Percentiles rank a stretch among this genome's conserved stretches.
These are phyloP conservation scores for Brachionichthys hirsutus DNA, from an alignment of 2,113 vertebrate genomes.

Conservation along the genomic window DNA sequence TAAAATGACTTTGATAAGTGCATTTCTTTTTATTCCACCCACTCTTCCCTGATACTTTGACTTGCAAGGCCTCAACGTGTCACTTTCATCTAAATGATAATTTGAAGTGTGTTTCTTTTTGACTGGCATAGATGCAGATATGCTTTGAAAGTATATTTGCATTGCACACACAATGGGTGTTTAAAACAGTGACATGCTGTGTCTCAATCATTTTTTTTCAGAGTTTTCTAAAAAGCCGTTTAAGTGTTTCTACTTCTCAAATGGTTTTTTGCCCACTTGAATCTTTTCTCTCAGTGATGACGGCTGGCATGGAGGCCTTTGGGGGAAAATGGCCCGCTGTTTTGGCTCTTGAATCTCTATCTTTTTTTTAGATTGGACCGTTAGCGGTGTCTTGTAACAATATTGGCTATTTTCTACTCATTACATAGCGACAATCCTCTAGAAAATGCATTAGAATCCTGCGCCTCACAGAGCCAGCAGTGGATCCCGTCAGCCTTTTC, in stretches of 20 bases:
- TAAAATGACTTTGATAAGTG: slow-evolving; percentile 61
- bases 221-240: slow-evolving; percentile 32
- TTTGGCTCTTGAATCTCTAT: slow-evolving; percentile 35
- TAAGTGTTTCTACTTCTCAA: slow-evolving; percentile 46
- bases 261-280: slow-evolving; percentile 35
- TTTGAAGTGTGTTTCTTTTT: slow-evolving; percentile 61
- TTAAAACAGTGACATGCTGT: slow-evolving; percentile 7
- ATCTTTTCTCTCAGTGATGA: slow-evolving; percentile 31
- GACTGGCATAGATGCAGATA: slow-evolving; percentile 45
- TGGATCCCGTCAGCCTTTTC: background rate
- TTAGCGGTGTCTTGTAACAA: slow-evolving; percentile 25
- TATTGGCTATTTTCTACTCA: slow-evolving; percentile 50
- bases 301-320: slow-evolving; percentile 12
- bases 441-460: slow-evolving; percentile 27
- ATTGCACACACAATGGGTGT: slow-evolving; percentile 5
- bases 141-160: slow-evolving; percentile 47
- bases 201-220: background rate
- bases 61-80: slow-evolving; percentile 52
- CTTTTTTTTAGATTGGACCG: slow-evolving; percentile 21
- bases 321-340: slow-evolving; percentile 42
- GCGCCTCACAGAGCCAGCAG: slow-evolving; percentile 36
- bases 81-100: slow-evolving; percentile 75
- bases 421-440: slow-evolving; percentile 26
- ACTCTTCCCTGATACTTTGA: slow-evolving; percentile 48
- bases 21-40: slow-evolving; percentile 44